Conservation (phyloP, 2,113 vertebrate genomes). For the Rhipidura dahli region DNA sequence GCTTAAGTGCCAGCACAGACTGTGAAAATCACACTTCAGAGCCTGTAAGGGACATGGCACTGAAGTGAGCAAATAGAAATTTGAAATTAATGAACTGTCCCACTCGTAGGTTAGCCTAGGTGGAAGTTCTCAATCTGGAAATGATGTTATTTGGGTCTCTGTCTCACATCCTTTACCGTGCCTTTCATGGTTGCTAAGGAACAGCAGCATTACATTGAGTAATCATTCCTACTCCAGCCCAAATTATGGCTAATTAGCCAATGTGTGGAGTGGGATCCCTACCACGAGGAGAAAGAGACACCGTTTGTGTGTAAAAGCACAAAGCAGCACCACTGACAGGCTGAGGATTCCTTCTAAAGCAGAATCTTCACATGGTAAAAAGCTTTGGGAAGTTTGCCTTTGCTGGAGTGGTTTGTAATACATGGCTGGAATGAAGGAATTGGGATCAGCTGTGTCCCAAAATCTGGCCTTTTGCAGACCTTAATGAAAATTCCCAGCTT, state of each 20-base stretch:
- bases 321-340: neutral
- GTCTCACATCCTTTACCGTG: neutral
- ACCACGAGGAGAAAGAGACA: neutral
- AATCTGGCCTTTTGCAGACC: neutral
- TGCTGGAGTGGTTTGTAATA: neutral
- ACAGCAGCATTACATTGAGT: constrained; percentile 30
- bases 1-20: neutral
- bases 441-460: neutral
- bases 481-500: constrained; percentile 49
- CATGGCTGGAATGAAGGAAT: neutral
- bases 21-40: neutral
- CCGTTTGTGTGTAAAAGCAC: neutral
- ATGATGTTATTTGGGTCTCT: constrained; percentile 13
- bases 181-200: constrained; percentile 48
- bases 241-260: constrained; percentile 29
- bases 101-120: neutral
- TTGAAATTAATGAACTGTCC: neutral
- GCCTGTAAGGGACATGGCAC: neutral
- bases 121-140: constrained; percentile 24
- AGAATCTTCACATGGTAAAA: neutral
- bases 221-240: constrained; percentile 14
- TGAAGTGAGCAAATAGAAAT: neutral
- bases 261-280: constrained; percentile 24
- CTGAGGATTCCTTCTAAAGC: neutral
- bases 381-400: neutral